A percentile compares a stretch with the other conserved stretches of the same genome.
Conservation (phyloP, 1,140 invertebrate species). For the Cryptotermes secundus region DNA sequence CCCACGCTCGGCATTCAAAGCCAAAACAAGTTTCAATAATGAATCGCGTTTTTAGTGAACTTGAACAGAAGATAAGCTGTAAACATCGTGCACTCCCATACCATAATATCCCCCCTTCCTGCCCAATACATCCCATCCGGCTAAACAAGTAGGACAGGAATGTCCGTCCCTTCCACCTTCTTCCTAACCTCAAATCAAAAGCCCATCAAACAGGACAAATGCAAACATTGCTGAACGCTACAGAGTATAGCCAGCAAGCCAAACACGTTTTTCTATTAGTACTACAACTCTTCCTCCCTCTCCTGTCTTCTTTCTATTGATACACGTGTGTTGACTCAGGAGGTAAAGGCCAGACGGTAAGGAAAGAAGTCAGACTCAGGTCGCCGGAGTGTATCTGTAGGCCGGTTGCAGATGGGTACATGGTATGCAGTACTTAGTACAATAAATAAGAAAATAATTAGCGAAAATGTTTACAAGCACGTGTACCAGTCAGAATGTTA, state of each 20-base stretch:
- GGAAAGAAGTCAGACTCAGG: background rate
- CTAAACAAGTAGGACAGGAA: background rate
- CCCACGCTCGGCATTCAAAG: background rate
- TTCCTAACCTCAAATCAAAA: conserved; percentile 5
- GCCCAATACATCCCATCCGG: background rate
- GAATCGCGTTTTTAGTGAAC: background rate
- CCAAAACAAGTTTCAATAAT: conserved; percentile 1
- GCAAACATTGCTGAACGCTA: conserved; percentile 17
- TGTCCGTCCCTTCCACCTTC: background rate
- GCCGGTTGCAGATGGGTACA: background rate
- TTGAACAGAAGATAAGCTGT: background rate
- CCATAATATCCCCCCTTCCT: background rate
- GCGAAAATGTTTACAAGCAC: background rate
- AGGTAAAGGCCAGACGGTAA: background rate
- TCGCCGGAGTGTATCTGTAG: background rate
- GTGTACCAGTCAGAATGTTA: background rate
- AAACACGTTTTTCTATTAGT: conserved; percentile 8
- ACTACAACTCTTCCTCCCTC: background rate
- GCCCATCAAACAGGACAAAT: conserved; percentile 10
- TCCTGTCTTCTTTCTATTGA: background rate
- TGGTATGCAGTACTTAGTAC: background rate
- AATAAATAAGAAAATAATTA: conserved; percentile 3
- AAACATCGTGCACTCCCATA: background rate
- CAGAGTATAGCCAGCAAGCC: background rate
- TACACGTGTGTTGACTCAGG: conserved; percentile 14